Evolutionary conservation across 2,888 invertebrate genomes (phyloP).

Genomic region (Rhorus exstirpatorius): DNA sequence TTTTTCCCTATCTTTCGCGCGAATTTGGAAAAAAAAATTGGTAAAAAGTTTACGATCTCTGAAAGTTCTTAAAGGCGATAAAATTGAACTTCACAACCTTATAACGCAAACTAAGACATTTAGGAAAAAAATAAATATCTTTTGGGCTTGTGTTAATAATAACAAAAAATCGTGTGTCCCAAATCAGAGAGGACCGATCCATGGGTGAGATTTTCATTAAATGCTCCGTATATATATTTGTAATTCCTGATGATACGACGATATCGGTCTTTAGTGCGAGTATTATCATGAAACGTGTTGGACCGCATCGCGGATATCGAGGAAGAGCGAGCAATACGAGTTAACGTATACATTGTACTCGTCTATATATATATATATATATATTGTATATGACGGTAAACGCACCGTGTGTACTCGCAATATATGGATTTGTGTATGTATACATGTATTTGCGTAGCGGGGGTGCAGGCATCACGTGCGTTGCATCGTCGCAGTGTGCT

Average conservation of each 20-base stretch:
- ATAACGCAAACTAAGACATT: too few relatives aligned
- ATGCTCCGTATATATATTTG: conserved; percentile 12
- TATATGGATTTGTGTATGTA: conserved; percentile 12
- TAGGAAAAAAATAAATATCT: background rate
- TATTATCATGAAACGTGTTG: conserved; percentile 80
- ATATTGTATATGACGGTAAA: conserved; percentile 13
- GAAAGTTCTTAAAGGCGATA: too few relatives aligned
- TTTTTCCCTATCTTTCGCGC: too few relatives aligned
- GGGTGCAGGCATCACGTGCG: conserved; percentile 29
- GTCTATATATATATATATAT: conserved; percentile 1
- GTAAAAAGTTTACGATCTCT: too few relatives aligned
- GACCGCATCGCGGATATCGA: conserved; percentile 73
- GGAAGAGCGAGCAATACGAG: conserved; percentile 22
- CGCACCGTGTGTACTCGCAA: conserved; percentile 35
- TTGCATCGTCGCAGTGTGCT: conserved; percentile 17
- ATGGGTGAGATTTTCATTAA: background rate
- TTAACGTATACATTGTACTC: background rate
- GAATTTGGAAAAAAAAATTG: too few relatives aligned
- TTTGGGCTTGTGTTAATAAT: background rate
- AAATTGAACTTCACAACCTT: too few relatives aligned
- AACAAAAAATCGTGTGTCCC: background rate
- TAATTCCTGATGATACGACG: conserved; percentile 78
- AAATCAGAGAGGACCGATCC: background rate
- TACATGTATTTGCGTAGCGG: conserved; percentile 8
- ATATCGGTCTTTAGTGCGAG: conserved; percentile 81